A percentile compares a stretch with the other conserved stretches of the same genome.
These are phyloP conservation scores for Slavum lentiscoides DNA, from an alignment of 2,888 invertebrate genomes.

Conservation along the genomic window DNA sequence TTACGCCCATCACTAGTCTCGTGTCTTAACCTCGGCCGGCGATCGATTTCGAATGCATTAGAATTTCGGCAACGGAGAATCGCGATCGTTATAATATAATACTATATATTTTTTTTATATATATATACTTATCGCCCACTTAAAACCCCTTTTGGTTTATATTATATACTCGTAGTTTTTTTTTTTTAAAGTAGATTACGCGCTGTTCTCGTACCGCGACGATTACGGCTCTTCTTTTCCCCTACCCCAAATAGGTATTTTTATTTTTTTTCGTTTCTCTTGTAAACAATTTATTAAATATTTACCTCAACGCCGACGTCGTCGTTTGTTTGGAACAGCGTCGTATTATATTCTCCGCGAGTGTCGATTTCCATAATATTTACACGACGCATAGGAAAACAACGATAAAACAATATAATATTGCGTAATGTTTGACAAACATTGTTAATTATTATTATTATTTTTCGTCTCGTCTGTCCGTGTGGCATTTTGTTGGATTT, in stretches of 20 bases:
- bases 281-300: conserved; percentile 2
- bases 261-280: not conserved
- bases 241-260: too few relatives aligned
- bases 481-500: not conserved
- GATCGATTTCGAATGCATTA: too few relatives aligned
- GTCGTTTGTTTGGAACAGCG: not conserved
- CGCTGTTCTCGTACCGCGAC: not conserved
- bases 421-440: not conserved
- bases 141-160: too few relatives aligned
- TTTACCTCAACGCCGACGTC: not conserved
- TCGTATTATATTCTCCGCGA: not conserved
- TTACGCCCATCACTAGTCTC: too few relatives aligned
- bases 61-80: too few relatives aligned
- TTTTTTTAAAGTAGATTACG: too few relatives aligned
- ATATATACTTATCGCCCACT: too few relatives aligned
- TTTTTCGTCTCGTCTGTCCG: not conserved
- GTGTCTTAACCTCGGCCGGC: too few relatives aligned
- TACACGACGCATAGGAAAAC: conserved; percentile 10
- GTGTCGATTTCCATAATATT: conserved; percentile 34
- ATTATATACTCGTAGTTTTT: too few relatives aligned
- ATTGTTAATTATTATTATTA: not conserved
- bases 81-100: too few relatives aligned
- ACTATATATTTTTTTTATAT: too few relatives aligned
- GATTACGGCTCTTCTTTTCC: not conserved
- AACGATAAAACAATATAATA: conserved; percentile 13